Percentiles rank a stretch among this genome's conserved stretches.
Conservation (phyloP, 2,797 vertebrate species). For the Heteromormyrus szaboi region DNA sequence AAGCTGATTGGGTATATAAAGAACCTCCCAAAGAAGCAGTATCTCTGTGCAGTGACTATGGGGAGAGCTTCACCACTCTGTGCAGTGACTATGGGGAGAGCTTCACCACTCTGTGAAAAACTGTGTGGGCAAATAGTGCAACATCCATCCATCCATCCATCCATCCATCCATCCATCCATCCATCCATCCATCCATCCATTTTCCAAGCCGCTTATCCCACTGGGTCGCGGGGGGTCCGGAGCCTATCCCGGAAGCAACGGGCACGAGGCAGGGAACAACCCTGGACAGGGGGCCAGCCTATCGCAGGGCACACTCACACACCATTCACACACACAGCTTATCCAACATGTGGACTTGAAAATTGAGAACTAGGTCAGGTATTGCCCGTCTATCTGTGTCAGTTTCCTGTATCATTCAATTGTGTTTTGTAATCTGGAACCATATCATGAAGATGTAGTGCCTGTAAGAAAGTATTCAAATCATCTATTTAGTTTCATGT, state of each 20-base stretch:
- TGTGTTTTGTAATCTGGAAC: not conserved
- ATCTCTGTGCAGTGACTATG: not conserved
- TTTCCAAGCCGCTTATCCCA: no score
- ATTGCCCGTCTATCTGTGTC: not conserved
- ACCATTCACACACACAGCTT: no score
- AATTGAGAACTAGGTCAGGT: not conserved
- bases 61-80: no score
- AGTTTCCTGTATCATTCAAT: not conserved
- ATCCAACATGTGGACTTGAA: not conserved
- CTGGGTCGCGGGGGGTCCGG: no score
- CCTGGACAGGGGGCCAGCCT: no score
- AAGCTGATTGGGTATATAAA: not conserved
- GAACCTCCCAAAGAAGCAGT: not conserved
- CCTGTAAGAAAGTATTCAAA: not conserved
- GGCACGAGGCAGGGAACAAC: no score
- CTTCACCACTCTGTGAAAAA: not conserved
- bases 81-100: not conserved
- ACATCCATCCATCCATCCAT: not conserved
- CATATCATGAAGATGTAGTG: not conserved
- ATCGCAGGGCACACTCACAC: no score
- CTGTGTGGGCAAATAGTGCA: not conserved
- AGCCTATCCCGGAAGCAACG: no score
- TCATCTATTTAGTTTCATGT: not conserved
- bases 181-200: no score
- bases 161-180: no score